Conservation (phyloP, 2,888 invertebrate genomes). For the Drosophila sordidapex region DNA sequence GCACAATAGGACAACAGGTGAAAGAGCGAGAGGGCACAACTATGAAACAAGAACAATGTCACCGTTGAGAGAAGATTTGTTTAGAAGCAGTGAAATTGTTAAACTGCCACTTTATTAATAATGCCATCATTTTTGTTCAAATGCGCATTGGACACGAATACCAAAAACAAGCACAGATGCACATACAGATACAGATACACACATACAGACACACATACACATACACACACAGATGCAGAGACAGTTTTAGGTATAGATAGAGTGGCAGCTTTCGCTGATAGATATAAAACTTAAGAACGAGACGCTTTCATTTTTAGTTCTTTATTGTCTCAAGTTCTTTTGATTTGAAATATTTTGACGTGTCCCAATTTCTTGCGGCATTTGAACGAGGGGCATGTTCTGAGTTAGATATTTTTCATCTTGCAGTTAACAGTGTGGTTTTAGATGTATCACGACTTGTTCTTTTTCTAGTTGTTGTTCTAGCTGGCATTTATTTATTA, state of each 20-base stretch:
- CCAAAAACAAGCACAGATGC: conserved; percentile 6
- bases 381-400: conserved; percentile 20
- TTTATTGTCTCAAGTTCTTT: conserved; percentile 77
- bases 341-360: conserved; percentile 81
- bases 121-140: conserved; percentile 56
- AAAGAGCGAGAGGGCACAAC: background rate
- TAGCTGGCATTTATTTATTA: conserved; percentile 66
- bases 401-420: conserved; percentile 15
- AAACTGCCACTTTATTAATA: conserved; percentile 82
- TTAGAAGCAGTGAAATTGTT: conserved; percentile 82
- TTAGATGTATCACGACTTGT: conserved; percentile 22
- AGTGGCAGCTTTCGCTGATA: conserved; percentile 12
- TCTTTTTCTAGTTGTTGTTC: conserved; percentile 12
- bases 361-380: conserved; percentile 73
- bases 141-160: conserved; percentile 32
- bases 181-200: background rate
- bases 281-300: conserved; percentile 33
- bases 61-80: conserved; percentile 66
- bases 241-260: conserved; percentile 21
- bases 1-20: background rate
- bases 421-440: conserved; percentile 9
- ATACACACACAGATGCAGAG: conserved; percentile 11
- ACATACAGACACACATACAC: background rate
- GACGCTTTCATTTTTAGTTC: conserved; percentile 76
- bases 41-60: conserved; percentile 12